Conservation (phyloP, 2,797 vertebrate genomes). For the Rallus crepitans region DNA sequence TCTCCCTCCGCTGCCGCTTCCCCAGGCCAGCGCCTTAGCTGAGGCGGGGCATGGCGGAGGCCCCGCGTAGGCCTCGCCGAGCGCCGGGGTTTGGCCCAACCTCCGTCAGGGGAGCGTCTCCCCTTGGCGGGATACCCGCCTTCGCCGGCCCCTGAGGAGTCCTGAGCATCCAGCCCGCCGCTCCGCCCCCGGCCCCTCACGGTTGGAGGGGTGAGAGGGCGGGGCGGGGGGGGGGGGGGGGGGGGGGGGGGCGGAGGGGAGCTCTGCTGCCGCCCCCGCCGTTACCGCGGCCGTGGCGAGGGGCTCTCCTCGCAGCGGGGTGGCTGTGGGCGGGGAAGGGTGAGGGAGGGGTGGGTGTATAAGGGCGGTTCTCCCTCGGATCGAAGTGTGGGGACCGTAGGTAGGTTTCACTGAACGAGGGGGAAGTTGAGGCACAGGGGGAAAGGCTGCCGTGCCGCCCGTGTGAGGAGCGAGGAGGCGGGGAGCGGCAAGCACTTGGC, state of each 20-base stretch:
- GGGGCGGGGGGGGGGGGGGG: no score
- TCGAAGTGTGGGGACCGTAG: fast-evolving
- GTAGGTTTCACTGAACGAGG: not conserved
- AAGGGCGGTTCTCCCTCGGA: not conserved
- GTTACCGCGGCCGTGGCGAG: not conserved
- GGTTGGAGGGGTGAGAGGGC: fast-evolving
- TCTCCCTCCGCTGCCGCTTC: not conserved
- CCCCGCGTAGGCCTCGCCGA: not conserved
- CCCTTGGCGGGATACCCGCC: not conserved
- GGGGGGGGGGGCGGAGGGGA: no score
- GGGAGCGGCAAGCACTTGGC: fast-evolving
- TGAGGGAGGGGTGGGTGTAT: not conserved
- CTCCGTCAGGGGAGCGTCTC: no score
- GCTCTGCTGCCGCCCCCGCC: not conserved
- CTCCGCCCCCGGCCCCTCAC: no score
- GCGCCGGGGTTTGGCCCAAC: not conserved
- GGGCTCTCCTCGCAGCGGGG: no score
- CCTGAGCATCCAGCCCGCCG: not conserved
- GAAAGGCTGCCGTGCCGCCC: no score
- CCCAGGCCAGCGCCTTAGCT: not conserved
- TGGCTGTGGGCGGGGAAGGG: no score
- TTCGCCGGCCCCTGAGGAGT: not conserved
- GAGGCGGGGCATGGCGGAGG: not conserved
- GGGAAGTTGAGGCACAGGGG: not conserved
- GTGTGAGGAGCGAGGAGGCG: no score